Percentiles rank a stretch among this genome's conserved stretches.
Evolutionary conservation across 2,113 vertebrate genomes (phyloP).

Genomic region (Zosterops hypoxanthus): DNA sequence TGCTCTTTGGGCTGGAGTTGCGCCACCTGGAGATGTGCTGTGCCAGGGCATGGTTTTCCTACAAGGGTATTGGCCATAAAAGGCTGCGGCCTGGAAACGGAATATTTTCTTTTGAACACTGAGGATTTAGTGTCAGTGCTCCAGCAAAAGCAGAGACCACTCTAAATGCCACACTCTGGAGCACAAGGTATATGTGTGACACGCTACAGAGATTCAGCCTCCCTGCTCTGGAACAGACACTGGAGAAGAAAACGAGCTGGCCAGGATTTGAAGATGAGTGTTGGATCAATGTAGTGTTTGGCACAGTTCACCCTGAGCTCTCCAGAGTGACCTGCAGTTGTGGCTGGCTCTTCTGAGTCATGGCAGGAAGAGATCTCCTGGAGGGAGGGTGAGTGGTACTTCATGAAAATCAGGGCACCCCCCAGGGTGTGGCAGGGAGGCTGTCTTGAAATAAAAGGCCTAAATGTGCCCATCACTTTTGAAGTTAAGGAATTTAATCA

Average conservation of each 20-base stretch:
- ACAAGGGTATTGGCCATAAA: rapidly evolving
- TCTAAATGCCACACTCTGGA: neutral
- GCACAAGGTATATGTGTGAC: rapidly evolving
- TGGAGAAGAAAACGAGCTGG: rapidly evolving
- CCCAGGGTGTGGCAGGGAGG: neutral
- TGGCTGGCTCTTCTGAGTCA: neutral
- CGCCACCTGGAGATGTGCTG: neutral
- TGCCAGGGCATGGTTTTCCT: neutral
- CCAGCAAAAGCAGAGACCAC: neutral
- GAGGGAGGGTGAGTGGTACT: neutral
- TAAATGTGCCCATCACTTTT: neutral
- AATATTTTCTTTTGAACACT: neutral
- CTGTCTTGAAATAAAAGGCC: neutral
- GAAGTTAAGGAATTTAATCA: neutral
- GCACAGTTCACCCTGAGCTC: neutral
- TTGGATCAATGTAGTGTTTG: neutral
- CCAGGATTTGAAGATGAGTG: neutral
- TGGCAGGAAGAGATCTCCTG: neutral
- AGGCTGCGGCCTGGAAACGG: neutral
- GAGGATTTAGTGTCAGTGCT: neutral
- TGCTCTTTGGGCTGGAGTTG: neutral
- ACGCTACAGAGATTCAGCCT: neutral
- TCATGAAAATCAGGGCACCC: neutral
- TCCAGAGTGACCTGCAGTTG: neutral
- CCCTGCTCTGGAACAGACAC: rapidly evolving